Percentiles rank a stretch among this genome's conserved stretches.
These are phyloP conservation scores for Brachionus sp. DNA, from an alignment of 1,140 invertebrate species.

Conservation along the genomic window DNA sequence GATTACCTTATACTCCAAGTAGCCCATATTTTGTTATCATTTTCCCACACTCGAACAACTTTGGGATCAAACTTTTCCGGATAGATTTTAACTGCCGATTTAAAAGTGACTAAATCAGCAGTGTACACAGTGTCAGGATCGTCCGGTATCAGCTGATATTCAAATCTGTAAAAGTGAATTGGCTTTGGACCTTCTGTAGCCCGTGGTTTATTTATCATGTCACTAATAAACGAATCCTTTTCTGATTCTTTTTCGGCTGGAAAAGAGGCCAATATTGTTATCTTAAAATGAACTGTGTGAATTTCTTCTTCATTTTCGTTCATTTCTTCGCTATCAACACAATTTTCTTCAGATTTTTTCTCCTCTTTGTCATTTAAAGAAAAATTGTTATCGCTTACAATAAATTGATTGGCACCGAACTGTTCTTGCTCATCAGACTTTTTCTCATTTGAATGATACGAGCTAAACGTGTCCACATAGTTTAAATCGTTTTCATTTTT, in stretches of 20 bases:
- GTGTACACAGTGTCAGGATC: slow-evolving; percentile 51
- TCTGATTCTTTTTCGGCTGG: slow-evolving; percentile 22
- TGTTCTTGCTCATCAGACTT: background rate
- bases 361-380: background rate
- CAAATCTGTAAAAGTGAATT: slow-evolving; percentile 54
- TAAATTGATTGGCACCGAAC: background rate
- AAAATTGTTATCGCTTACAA: slow-evolving; percentile 32
- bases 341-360: background rate
- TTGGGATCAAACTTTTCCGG: slow-evolving; percentile 52
- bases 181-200: slow-evolving; percentile 32
- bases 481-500: slow-evolving; percentile 35
- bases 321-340: slow-evolving; percentile 4
- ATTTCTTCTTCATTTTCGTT: slow-evolving; percentile 5
- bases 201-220: background rate
- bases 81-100: slow-evolving; percentile 56
- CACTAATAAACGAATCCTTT: background rate
- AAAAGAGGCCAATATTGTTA: slow-evolving; percentile 30
- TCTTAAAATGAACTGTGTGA: background rate
- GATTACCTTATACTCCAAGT: slow-evolving; percentile 55
- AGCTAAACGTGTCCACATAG: slow-evolving; percentile 5
- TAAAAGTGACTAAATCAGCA: slow-evolving; percentile 55
- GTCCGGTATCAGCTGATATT: slow-evolving; percentile 55
- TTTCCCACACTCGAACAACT: slow-evolving; percentile 56
- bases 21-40: slow-evolving; percentile 56
- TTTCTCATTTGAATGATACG: slow-evolving; percentile 5